These are phyloP conservation scores for Sebastolobus altivelis DNA, from an alignment of 2,797 vertebrate genomes.

Conservation along the genomic window DNA sequence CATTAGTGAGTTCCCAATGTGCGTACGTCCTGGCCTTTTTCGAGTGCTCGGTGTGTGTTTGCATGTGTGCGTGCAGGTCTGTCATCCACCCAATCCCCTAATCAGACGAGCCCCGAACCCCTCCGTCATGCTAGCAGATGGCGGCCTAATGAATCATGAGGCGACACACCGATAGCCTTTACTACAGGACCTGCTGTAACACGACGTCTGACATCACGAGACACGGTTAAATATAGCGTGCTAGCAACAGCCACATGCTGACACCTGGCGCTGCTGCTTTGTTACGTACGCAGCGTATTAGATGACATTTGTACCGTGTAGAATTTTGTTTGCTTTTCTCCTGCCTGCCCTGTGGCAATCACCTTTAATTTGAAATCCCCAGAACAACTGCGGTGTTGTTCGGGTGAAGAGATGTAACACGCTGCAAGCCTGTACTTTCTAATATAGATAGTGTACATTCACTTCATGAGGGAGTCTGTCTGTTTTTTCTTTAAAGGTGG, in stretches of 20 bases:
- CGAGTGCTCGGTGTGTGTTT: not conserved
- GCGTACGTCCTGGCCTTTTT: slow-evolving; percentile 10
- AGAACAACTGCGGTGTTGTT: not conserved
- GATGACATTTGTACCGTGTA: slow-evolving; percentile 13
- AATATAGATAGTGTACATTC: not conserved
- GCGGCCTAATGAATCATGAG: slow-evolving; percentile 73
- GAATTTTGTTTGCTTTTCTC: not conserved
- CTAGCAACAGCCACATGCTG: slow-evolving; percentile 39
- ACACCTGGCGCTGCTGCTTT: slow-evolving; percentile 60
- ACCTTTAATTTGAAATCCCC: not conserved
- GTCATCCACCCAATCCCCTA: slow-evolving; percentile 47
- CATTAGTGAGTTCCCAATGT: slow-evolving; percentile 3
- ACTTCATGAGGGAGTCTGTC: not conserved
- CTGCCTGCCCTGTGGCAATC: not conserved
- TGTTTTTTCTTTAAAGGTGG: not conserved
- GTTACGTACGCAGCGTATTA: slow-evolving; percentile 25
- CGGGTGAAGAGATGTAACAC: not conserved
- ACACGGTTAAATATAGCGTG: slow-evolving; percentile 64
- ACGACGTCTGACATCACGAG: slow-evolving; percentile 55
- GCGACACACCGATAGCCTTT: slow-evolving; percentile 67
- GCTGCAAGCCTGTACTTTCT: not conserved
- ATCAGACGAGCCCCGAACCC: slow-evolving; percentile 39
- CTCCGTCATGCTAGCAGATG: slow-evolving; percentile 65
- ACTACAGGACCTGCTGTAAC: slow-evolving; percentile 63
- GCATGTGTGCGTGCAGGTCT: slow-evolving; percentile 38